A percentile compares a stretch with the other conserved stretches of the same genome.
These are phyloP conservation scores for Agonopterix alstromeriana DNA, from an alignment of 2,888 invertebrate genomes.

Conservation along the genomic window DNA sequence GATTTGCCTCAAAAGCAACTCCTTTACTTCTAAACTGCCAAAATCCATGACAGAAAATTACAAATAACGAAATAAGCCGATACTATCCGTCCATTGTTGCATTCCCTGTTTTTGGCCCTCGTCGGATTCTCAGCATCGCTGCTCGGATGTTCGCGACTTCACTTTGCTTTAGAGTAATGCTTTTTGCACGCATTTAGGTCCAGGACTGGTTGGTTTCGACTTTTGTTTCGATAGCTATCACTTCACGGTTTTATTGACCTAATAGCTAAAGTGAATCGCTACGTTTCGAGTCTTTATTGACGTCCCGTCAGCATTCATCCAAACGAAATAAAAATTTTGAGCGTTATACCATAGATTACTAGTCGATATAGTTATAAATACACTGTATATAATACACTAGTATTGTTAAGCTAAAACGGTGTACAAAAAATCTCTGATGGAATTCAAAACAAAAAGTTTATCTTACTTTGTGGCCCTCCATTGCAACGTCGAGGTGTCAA, in stretches of 20 bases:
- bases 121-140: slow-evolving; percentile 33
- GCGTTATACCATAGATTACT: too few relatives aligned
- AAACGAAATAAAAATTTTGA: too few relatives aligned
- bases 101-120: slow-evolving; percentile 47
- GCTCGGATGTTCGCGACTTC: slow-evolving; percentile 7
- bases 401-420: too few relatives aligned
- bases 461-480: too few relatives aligned
- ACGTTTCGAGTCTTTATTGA: too few relatives aligned
- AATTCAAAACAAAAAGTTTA: too few relatives aligned
- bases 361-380: too few relatives aligned
- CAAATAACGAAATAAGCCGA: slow-evolving; percentile 27
- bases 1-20: neutral
- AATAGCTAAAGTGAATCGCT: neutral
- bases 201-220: slow-evolving; percentile 6
- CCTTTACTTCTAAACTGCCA: slow-evolving; percentile 4
- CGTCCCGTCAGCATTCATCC: too few relatives aligned
- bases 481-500: slow-evolving; percentile 3
- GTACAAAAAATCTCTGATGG: too few relatives aligned
- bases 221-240: slow-evolving; percentile 5
- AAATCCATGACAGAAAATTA: slow-evolving; percentile 4
- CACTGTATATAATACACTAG: too few relatives aligned
- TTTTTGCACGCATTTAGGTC: slow-evolving; percentile 17
- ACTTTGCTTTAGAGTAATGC: slow-evolving; percentile 13
- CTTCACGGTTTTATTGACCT: neutral
- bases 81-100: slow-evolving; percentile 51